These are phyloP conservation scores for Dendronephthya gigantea DNA, from an alignment of 64 coral and sea anemone species.

Conservation along the genomic window DNA sequence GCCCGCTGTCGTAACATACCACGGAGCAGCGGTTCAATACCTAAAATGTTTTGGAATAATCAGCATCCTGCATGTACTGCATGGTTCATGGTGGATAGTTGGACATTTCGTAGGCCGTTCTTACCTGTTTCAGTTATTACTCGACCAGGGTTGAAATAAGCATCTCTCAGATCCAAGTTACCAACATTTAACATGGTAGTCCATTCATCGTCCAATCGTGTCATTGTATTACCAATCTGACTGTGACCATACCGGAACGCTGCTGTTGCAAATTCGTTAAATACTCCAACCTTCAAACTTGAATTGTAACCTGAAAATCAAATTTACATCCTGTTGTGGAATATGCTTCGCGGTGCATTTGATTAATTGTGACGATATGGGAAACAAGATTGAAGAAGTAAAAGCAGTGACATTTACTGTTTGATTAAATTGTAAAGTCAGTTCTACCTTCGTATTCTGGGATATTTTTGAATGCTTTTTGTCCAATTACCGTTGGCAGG, in stretches of 20 bases:
- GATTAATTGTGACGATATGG: too few species aligned
- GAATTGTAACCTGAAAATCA: conserved; percentile 69
- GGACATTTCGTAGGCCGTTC: neutral
- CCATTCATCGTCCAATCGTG: conserved; percentile 76
- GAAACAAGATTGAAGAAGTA: neutral
- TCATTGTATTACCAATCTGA: conserved; percentile 80
- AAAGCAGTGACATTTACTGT: neutral
- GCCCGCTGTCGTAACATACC: conserved; percentile 81
- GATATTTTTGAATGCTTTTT: conserved; percentile 34
- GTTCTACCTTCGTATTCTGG: neutral
- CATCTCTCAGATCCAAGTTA: conserved; percentile 70
- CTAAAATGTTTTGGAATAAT: too few species aligned
- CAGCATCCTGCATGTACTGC: too few species aligned
- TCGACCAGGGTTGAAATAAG: conserved; percentile 91
- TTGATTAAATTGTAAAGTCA: neutral
- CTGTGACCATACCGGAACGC: conserved; percentile 95
- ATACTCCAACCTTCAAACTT: conserved; percentile 80
- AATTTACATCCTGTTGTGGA: too few species aligned
- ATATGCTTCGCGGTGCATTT: too few species aligned
- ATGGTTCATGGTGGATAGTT: too few species aligned
- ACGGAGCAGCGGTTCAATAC: conserved; percentile 81
- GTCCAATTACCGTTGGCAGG: conserved; percentile 75
- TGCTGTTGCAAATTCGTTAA: conserved; percentile 95
- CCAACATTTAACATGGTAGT: conserved; percentile 53
- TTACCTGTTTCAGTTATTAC: conserved; percentile 51